A percentile compares a stretch with the other conserved stretches of the same genome.
Conservation (phyloP, 2,797 vertebrate species). For the Pangasius krempfi region DNA sequence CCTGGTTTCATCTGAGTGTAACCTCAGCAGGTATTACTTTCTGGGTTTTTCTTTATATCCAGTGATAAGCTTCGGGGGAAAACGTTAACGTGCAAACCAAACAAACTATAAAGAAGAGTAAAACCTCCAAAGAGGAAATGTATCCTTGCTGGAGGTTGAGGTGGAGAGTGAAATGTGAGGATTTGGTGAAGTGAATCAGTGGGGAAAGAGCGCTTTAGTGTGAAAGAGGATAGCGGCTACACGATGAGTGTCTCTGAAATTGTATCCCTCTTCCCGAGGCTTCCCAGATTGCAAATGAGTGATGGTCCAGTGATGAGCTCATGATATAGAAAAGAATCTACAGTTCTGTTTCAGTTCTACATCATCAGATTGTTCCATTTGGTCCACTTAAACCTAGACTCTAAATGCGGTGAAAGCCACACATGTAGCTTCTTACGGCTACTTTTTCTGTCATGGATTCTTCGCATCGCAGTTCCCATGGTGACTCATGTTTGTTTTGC, state of each 20-base stretch:
- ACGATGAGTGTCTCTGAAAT: not conserved
- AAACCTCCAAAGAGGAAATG: not conserved
- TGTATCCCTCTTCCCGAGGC: not conserved
- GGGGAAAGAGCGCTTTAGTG: not conserved
- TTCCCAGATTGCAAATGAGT: not conserved
- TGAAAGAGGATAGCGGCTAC: not conserved
- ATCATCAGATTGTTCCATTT: not conserved
- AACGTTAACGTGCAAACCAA: not conserved
- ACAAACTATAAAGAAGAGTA: not conserved
- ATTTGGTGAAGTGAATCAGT: not conserved
- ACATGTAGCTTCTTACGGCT: no score
- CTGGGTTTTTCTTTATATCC: not conserved
- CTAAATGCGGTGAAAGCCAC: no score
- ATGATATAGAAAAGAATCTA: not conserved
- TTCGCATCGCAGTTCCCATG: no score
- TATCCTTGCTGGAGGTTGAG: not conserved
- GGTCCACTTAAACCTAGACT: no score
- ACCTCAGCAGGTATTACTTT: not conserved
- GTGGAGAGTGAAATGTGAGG: not conserved
- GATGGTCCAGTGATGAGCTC: not conserved
- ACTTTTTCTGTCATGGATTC: no score
- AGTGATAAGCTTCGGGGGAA: not conserved
- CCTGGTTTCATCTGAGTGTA: not conserved
- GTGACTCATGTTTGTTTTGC: no score
- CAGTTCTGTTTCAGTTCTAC: not conserved